phyloP scores from a whole-genome alignment of 2,797 vertebrate species.

The Chanos chanos region DNA sequence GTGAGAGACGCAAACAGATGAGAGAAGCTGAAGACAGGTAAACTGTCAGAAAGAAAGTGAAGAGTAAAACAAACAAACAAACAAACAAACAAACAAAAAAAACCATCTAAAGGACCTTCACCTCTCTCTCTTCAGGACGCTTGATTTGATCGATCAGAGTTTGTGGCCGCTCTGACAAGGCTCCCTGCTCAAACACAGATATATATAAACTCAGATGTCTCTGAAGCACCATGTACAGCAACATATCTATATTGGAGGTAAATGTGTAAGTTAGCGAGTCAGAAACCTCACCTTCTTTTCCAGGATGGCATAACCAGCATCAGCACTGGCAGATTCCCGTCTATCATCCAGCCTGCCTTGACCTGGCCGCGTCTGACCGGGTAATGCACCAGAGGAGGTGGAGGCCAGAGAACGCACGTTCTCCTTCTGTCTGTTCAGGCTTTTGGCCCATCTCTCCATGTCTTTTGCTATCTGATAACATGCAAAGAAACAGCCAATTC shows the following conservation, averaged over 20 bases:
- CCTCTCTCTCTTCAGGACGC: conserved; percentile 74
- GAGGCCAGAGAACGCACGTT: conserved; percentile 81
- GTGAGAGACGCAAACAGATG: no score
- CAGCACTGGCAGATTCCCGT: conserved; percentile 84
- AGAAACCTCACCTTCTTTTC: conserved; percentile 81
- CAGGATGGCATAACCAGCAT: conserved; percentile 87
- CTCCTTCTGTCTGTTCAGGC: conserved; percentile 88
- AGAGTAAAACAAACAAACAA: not conserved
- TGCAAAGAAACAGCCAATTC: no score
- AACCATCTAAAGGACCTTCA: conserved; percentile 22
- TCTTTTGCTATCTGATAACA: conserved; percentile 84
- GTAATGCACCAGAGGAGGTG: conserved; percentile 50
- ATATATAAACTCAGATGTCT: not conserved
- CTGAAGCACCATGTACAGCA: not conserved
- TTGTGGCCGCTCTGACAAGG: conserved; percentile 80
- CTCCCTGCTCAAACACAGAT: conserved; percentile 66
- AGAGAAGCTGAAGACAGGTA: not conserved
- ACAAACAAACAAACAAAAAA: not conserved
- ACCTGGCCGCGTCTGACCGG: conserved; percentile 44
- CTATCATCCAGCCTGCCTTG: conserved; percentile 73
- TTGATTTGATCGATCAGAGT: conserved; percentile 80
- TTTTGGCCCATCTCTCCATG: conserved; percentile 92
- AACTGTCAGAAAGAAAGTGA: not conserved
- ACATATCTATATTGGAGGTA: not conserved
- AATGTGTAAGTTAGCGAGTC: not conserved